These are phyloP conservation scores for Musca vetustissima DNA, from an alignment of 1,140 invertebrate genomes.

Conservation along the genomic window DNA sequence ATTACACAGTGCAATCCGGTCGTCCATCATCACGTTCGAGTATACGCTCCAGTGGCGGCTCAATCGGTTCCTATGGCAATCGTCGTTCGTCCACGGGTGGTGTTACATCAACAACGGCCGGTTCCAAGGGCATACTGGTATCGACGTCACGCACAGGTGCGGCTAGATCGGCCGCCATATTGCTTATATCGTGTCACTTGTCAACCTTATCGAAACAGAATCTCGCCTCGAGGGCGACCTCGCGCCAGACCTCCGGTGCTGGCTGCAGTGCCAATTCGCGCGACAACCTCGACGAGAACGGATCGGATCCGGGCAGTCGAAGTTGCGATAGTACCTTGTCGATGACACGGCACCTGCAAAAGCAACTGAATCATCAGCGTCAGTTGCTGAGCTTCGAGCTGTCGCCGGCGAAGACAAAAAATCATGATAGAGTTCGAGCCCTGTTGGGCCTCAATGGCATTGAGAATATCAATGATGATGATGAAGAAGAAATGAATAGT, in stretches of 20 bases:
- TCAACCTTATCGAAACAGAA: constrained; percentile 58
- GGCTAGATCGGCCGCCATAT: constrained; percentile 84
- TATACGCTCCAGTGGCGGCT: constrained; percentile 64
- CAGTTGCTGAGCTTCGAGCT: constrained; percentile 54
- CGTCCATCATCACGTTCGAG: constrained; percentile 71
- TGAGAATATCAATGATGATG: constrained; percentile 44
- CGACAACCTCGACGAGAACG: constrained; percentile 44
- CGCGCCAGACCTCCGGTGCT: constrained; percentile 51
- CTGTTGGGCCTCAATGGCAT: constrained; percentile 55
- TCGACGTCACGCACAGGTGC: constrained; percentile 82
- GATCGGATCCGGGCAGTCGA: constrained; percentile 40
- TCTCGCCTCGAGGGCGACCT: constrained; percentile 44
- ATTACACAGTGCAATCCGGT: constrained; percentile 61
- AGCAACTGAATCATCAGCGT: constrained; percentile 55
- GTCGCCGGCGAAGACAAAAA: constrained; percentile 50
- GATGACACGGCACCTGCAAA: constrained; percentile 55
- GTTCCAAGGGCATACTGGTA: constrained; percentile 63
- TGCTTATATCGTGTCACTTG: constrained; percentile 84
- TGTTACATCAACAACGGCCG: constrained; percentile 37
- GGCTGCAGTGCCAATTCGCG: constrained; percentile 53
- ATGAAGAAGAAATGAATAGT: constrained; percentile 49
- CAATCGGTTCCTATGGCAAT: constrained; percentile 63
- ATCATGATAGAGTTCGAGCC: constrained; percentile 55
- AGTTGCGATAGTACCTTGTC: constrained; percentile 52
- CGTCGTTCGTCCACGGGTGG: constrained; percentile 62